Evolutionary conservation across 2,797 vertebrate genomes (phyloP).

Genomic region (Euthynnus affinis): DNA sequence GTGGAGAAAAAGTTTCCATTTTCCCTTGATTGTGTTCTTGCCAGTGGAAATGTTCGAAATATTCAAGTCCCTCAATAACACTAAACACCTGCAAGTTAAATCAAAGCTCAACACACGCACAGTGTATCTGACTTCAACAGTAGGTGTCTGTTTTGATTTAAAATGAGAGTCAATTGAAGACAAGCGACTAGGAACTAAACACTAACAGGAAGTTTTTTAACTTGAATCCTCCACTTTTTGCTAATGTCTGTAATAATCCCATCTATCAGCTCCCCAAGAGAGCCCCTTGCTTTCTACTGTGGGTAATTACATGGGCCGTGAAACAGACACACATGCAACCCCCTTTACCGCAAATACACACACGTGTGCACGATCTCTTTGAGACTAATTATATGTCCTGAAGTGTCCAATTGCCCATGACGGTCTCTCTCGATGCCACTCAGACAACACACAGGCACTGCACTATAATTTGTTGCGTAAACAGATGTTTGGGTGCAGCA

Average conservation of each 20-base stretch:
- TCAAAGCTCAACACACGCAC: slow-evolving; percentile 13
- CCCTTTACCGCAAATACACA: slow-evolving; percentile 52
- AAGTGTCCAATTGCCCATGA: slow-evolving; percentile 41
- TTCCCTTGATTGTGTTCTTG: slow-evolving; percentile 31
- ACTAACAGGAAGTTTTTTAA: slow-evolving; percentile 18
- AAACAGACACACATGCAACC: slow-evolving; percentile 49
- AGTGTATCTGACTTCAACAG: slow-evolving; percentile 1
- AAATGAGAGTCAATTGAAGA: slow-evolving; percentile 6
- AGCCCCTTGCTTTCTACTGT: slow-evolving; percentile 37
- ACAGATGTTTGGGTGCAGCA: slow-evolving; percentile 67
- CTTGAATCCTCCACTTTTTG: slow-evolving; percentile 18
- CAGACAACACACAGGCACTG: slow-evolving; percentile 34
- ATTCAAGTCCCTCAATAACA: slow-evolving; percentile 36
- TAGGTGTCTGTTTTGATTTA: slow-evolving; percentile 15
- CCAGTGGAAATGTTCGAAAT: slow-evolving; percentile 53
- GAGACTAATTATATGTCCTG: slow-evolving; percentile 73
- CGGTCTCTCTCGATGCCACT: slow-evolving; percentile 37
- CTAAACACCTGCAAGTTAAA: slow-evolving; percentile 27
- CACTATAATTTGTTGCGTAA: slow-evolving; percentile 68
- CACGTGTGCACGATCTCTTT: slow-evolving; percentile 50
- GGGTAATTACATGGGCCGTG: slow-evolving; percentile 64
- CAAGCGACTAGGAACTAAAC: neutral
- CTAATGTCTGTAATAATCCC: slow-evolving; percentile 57
- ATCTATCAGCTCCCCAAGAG: slow-evolving; percentile 41
- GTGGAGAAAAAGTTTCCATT: slow-evolving; percentile 22